Evolutionary conservation across 1,140 invertebrate genomes (phyloP).

Genomic region (Conus betulinus): DNA sequence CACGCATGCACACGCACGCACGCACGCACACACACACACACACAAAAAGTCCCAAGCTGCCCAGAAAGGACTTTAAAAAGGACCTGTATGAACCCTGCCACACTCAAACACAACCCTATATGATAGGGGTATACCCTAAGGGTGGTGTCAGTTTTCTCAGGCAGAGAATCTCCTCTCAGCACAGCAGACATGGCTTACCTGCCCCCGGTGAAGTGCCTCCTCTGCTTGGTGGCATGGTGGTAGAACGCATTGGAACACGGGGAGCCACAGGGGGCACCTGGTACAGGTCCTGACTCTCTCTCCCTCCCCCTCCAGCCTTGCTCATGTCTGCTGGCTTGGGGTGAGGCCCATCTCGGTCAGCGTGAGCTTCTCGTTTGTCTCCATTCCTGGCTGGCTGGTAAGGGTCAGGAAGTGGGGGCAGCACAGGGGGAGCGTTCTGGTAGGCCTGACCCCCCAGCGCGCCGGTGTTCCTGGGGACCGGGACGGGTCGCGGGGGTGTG

Average conservation of each 20-base stretch:
- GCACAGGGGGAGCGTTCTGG: slow-evolving; percentile 26
- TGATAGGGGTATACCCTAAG: too few species aligned
- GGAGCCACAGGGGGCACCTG: slow-evolving; percentile 38
- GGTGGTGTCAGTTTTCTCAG: too few species aligned
- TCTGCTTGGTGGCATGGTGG: not conserved
- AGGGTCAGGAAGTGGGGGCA: slow-evolving; percentile 1
- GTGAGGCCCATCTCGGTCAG: not conserved
- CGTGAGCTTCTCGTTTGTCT: not conserved
- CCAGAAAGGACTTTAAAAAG: too few species aligned
- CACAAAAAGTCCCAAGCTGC: too few species aligned
- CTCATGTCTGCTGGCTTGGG: slow-evolving; percentile 7
- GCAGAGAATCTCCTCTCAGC: too few species aligned
- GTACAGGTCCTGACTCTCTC: slow-evolving; percentile 31
- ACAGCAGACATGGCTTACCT: not conserved
- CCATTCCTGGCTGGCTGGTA: not conserved
- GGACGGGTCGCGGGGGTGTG: not conserved
- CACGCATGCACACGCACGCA: too few species aligned
- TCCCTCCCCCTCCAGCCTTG: not conserved
- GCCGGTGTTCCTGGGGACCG: not conserved
- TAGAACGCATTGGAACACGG: slow-evolving; percentile 18
- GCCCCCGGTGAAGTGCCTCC: not conserved
- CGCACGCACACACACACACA: too few species aligned
- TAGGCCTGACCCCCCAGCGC: slow-evolving; percentile 22
- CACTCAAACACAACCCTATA: too few species aligned
- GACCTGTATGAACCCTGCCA: too few species aligned